Evolutionary conservation across 2,888 invertebrate species (phyloP), one percentile per base, ranked within the genome.

Genomic region (Beris chalybata): DNA sequence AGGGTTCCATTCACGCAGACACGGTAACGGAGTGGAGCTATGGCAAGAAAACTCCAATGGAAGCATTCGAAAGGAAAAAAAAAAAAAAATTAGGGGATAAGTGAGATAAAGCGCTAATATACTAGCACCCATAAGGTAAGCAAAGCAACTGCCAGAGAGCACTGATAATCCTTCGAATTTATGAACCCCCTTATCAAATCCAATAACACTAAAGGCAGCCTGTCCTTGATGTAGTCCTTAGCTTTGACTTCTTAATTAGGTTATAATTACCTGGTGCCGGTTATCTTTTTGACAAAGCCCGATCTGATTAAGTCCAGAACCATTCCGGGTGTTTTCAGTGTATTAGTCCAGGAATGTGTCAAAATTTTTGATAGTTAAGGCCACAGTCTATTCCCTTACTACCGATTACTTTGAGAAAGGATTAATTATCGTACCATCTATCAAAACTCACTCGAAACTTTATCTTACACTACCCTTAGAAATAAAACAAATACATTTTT

Each of bases 21-120:
- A 29, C 9, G 44, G 48, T 48, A 6, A 5, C 5, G 48, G 15
- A 48, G 48, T 48, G 13, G 3, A 6, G 6, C 5, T 52, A 29
- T 11, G 52, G 15, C 4, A 22, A 9, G 22, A 15, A 52, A 52
- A 38, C 22, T 22, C 22, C 22, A 22, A 22, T n/a, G 48, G 15
- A 12, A 13, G 15, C 6, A 6, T 6, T n/a, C 15, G 48, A 52
- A 29, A 22, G 22, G 9, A 52, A 11, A 15, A 5, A 15, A 7
- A n/a, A 50, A 15, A 22, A 15, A 22, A 52, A 15, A 15, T 30
- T 30, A 32, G 30, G 5, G 31, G n/a, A 22, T 9, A 12, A 31
- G n/a, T 31, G 31, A 54, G 54, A 31, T 54, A 54, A 54, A 29
- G 54, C n/a, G 11, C 31, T 54, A 54, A 54, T 54, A 54, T 31